Base-by-base conservation (phyloP, 2,113 vertebrate genomes). In the Pygoscelis adeliae region DNA sequence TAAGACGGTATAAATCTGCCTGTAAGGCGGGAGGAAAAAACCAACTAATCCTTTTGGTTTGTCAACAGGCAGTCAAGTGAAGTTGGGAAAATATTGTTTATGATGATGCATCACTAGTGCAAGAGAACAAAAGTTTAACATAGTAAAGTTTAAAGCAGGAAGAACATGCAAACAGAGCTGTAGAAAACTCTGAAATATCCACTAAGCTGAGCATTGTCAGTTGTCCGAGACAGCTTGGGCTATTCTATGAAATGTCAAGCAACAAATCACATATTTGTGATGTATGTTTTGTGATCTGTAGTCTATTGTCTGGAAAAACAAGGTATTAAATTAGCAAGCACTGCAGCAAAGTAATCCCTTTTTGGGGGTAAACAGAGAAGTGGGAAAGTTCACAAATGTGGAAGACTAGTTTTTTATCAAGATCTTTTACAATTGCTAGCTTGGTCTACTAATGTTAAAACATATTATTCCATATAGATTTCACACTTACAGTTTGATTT, bases 401-500 rank as follows among this genome's bases (percentile, higher is more conserved):
- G 36, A 63, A 70, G 20, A 46, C 32, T 47, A 38, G 29, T 47
- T 59, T 74, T 26, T 73, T 78, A 42, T 56, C 26, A 65, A 61
- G 40, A 34, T 61, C 9, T 87, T 38, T 69, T 56, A 62, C 29
- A 77, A 62, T 49, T 22, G 22, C 23, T 61, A 30, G 7, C 23
- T 70, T 27, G 46, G 19, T 67, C 49, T 49, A 19, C 53, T 59
- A 36, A 92, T 53, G 22, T 58, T 42, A 66, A 69, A 38, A 29
- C 5, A 8, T 42, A 40, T 58, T 74, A 61, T 38, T 72, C 27
- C 21, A 66, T 13, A 34, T 7, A 38, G 36, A 38, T 62, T 88
- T 59, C 58, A 76, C 17, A 42, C 71, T 87, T 94, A 20, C 82
- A 79, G 36, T 76, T 96, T 94, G 42, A n/a, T 59, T 94, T 95